Evolutionary conservation across 64 coral and sea anemone genomes (phyloP).

Genomic region (Platygyra sinensis): DNA sequence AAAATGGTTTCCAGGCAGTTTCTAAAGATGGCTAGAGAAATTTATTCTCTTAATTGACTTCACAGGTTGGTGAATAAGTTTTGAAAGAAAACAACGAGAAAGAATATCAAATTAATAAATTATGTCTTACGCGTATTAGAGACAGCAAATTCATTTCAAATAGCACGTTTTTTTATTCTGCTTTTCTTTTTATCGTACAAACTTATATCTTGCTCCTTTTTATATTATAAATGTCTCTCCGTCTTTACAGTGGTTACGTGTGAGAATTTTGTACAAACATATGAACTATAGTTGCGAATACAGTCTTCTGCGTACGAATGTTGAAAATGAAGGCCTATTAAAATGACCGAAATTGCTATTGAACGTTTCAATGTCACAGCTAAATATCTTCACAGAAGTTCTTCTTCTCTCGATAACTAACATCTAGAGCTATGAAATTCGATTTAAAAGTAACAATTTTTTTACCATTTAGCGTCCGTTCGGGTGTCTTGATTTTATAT

Average conservation of each 20-base stretch:
- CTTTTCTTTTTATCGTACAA: slow-evolving; percentile 65
- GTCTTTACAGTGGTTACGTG: slow-evolving; percentile 36
- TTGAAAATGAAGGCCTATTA: slow-evolving; percentile 38
- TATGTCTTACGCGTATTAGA: slow-evolving; percentile 33
- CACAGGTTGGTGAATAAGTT: slow-evolving; percentile 47
- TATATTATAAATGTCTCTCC: slow-evolving; percentile 60
- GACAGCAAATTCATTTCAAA: slow-evolving; percentile 62
- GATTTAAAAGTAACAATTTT: slow-evolving; percentile 31
- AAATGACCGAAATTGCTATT: slow-evolving; percentile 26
- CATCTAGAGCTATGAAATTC: slow-evolving; percentile 29
- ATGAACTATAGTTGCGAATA: slow-evolving; percentile 28
- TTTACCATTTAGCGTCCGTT: slow-evolving; percentile 86
- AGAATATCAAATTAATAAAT: slow-evolving; percentile 72
- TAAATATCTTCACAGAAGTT: slow-evolving; percentile 67
- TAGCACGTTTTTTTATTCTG: slow-evolving; percentile 43
- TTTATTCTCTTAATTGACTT: slow-evolving; percentile 44
- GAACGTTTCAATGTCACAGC: slow-evolving; percentile 38
- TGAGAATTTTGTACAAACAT: slow-evolving; percentile 47
- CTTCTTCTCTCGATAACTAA: slow-evolving; percentile 36
- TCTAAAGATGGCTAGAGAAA: slow-evolving; percentile 41
- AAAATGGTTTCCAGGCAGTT: slow-evolving; percentile 47
- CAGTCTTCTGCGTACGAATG: slow-evolving; percentile 50
- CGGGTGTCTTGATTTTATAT: slow-evolving; percentile 98
- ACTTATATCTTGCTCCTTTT: slow-evolving; percentile 53
- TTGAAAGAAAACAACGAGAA: slow-evolving; percentile 64